Conservation (phyloP, 2,797 vertebrate species). For the Pristis pectinata region DNA sequence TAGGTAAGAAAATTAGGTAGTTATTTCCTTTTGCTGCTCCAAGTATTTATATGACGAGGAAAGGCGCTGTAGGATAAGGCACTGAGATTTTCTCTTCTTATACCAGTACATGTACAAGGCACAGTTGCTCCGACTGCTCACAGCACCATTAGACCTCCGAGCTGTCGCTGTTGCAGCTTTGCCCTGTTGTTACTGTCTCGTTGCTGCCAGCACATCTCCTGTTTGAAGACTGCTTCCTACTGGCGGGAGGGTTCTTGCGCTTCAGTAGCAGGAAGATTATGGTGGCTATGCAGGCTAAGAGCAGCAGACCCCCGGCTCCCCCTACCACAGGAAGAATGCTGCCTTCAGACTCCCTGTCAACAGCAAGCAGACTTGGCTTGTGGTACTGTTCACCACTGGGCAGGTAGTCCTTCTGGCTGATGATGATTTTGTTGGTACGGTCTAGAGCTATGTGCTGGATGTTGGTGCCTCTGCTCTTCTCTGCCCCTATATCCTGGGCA, state of each 20-base stretch:
- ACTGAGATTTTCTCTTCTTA: slow-evolving; percentile 53
- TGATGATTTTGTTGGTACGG: slow-evolving; percentile 51
- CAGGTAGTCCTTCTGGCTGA: slow-evolving; percentile 57
- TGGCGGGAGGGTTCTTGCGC: slow-evolving; percentile 43
- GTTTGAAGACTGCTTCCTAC: slow-evolving; percentile 43
- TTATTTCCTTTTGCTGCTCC: slow-evolving; percentile 45
- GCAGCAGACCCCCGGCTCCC: slow-evolving; percentile 56
- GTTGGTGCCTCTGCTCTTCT: slow-evolving; percentile 67
- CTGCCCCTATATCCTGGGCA: slow-evolving; percentile 53
- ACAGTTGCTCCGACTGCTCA: fast-evolving
- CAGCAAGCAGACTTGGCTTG: slow-evolving; percentile 57
- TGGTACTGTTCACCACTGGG: slow-evolving; percentile 42
- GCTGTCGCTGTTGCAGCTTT: slow-evolving; percentile 53
- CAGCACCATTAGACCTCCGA: slow-evolving; percentile 59
- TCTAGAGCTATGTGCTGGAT: slow-evolving; percentile 65
- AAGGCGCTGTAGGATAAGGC: slow-evolving; percentile 54
- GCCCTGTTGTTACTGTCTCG: slow-evolving; percentile 46
- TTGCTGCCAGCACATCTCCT: slow-evolving; percentile 54
- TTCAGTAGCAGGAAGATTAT: slow-evolving; percentile 55
- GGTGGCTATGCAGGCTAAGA: slow-evolving; percentile 56
- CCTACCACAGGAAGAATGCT: slow-evolving; percentile 48
- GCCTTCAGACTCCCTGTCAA: slow-evolving; percentile 49
- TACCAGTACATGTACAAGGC: neutral
- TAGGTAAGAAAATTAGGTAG: neutral
- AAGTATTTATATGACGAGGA: slow-evolving; percentile 53